Evolutionary conservation across 2,797 vertebrate species (phyloP).

Genomic region (Phaenicophaeus curvirostris): DNA sequence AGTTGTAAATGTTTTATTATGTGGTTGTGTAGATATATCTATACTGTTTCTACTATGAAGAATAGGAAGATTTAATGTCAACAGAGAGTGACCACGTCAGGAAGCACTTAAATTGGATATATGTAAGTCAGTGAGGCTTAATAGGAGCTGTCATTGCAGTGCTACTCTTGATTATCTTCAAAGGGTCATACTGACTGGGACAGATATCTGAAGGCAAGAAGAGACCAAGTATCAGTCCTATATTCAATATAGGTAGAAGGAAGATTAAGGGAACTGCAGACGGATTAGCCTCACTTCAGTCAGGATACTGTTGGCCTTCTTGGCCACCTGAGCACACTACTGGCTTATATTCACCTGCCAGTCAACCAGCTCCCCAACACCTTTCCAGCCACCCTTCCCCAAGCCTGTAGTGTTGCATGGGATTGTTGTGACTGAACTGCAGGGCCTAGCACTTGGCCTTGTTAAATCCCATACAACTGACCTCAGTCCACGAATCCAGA

Average conservation of each 20-base stretch:
- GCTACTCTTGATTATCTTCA: neutral
- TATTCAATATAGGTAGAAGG: neutral
- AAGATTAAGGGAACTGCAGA: neutral
- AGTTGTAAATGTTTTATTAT: neutral
- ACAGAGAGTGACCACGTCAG: neutral
- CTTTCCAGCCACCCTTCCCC: no score
- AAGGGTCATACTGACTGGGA: neutral
- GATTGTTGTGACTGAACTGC: no score
- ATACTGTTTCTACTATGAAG: neutral
- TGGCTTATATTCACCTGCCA: no score
- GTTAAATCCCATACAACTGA: no score
- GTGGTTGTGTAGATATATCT: neutral
- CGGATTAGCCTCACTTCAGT: neutral
- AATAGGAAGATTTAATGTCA: neutral
- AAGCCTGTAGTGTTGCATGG: no score
- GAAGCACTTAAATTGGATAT: neutral
- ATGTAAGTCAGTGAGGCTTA: fast-evolving
- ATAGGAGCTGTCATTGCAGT: neutral
- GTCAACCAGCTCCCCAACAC: no score
- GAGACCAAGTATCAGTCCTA: neutral
- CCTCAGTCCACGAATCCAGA: no score
- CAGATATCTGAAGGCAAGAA: neutral
- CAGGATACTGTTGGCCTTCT: no score
- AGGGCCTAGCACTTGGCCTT: no score
- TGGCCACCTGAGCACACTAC: no score